Evolutionary conservation across 2,113 vertebrate genomes (phyloP), one percentile per base, ranked within the genome.

Genomic region (Petroica traversi): DNA sequence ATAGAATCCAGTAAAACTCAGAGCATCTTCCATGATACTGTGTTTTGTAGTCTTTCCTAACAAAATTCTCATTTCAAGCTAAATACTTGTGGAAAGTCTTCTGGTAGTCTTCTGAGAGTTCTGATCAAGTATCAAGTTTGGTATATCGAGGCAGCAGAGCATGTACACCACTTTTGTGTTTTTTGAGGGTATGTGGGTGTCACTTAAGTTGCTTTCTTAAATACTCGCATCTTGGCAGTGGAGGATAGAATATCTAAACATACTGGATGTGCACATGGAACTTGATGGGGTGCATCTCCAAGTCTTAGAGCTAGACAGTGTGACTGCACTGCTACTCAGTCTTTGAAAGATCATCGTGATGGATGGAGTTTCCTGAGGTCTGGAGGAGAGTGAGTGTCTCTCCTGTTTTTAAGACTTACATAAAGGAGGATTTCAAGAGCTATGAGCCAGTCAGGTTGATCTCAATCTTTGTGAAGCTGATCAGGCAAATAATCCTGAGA

Each of bases 181-280:
- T 73, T 82, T 59, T 59, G 34, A 49, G 51, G 11, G 15, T 46
- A 10, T 36, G 3, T 23, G 6, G 4, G 5, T 55, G 28, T 84
- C 14, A 13, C 55, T 79, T 69, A 1, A 7, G 25, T 41, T 74
- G 22, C 29, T 59, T 89, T 59, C 28, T 45, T 52, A 45, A 63
- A 62, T 38, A 23, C 6, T 8, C 2, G 0, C 1, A 3, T 63
- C 16, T 77, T 25, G 2, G 7, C 54, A 51, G 45, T 25, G 34
- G 22, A 81, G 6, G 8, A 7, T 4, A 41, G n/a, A 74, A 41
- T 12, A 24, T 14, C 5, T 54, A 8, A 85, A 43, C 19, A 10
- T 28, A 23, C 3, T 49, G 15, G 9, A 38, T 85, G 19, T 85
- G 28, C 19, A 2, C 4, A 12, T 45, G 2, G 2, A 40, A 34